These are phyloP conservation scores for Tupaia chinensis DNA, from an alignment of 2,113 vertebrate genomes.

Conservation along the genomic window DNA sequence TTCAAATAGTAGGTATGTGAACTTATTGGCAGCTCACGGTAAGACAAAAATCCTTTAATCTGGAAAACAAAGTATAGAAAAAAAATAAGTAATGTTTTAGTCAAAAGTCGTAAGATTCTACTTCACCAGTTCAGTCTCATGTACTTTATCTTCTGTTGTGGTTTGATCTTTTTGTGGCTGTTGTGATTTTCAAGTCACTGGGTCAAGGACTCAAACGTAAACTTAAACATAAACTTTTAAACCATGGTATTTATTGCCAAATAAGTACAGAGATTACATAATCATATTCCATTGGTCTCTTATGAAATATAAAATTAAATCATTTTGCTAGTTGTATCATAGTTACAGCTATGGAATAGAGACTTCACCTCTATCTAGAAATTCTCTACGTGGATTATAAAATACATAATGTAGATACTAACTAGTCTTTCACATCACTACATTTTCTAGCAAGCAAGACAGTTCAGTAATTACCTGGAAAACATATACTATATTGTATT, in stretches of 20 bases:
- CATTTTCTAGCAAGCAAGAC: not conserved
- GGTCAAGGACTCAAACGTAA: too few relatives aligned
- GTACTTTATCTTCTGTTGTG: too few relatives aligned
- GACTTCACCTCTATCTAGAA: not conserved
- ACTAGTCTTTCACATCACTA: not conserved
- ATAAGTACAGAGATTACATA: not conserved
- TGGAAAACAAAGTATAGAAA: too few relatives aligned
- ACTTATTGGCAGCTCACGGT: too few relatives aligned
- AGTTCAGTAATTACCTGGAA: not conserved
- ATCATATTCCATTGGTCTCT: not conserved
- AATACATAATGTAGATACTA: not conserved
- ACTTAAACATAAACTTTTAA: not conserved
- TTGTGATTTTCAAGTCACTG: too few relatives aligned
- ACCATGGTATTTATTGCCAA: not conserved
- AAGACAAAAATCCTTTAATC: too few relatives aligned
- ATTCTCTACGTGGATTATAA: not conserved
- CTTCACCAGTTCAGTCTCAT: too few relatives aligned
- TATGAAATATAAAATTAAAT: not conserved
- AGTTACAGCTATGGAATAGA: not conserved
- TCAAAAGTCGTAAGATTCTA: too few relatives aligned
- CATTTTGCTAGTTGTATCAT: not conserved
- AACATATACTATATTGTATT: too few relatives aligned
- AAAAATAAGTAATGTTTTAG: too few relatives aligned
- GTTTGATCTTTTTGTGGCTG: too few relatives aligned
- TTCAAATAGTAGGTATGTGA: too few relatives aligned